These are phyloP conservation scores for Helarctos malayanus DNA, from an alignment of 2,797 vertebrate genomes.

Conservation along the genomic window DNA sequence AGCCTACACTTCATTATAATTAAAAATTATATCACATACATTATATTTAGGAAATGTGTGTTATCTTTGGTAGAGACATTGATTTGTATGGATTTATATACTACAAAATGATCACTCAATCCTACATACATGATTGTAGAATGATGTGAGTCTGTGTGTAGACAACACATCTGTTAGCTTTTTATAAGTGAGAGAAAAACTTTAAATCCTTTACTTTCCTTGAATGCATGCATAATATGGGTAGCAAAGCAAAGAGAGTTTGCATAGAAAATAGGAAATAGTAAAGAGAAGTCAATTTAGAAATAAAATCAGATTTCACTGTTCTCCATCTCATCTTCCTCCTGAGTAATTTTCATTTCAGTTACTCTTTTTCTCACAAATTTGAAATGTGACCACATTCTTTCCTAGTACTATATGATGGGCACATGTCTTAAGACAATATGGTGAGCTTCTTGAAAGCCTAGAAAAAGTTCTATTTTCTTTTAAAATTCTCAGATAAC, in stretches of 20 bases:
- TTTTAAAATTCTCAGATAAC: not conserved
- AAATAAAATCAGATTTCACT: slow-evolving; percentile 15
- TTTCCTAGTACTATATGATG: not conserved
- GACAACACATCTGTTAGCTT: not conserved
- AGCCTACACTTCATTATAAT: not conserved
- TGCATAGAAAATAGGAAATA: not conserved
- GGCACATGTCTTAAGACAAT: not conserved
- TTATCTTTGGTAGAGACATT: not conserved
- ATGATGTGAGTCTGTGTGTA: not conserved
- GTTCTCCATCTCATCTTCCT: slow-evolving; percentile 4
- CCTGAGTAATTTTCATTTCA: slow-evolving; percentile 53
- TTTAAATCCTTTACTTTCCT: not conserved
- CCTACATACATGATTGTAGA: not conserved
- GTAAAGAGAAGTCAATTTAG: not conserved
- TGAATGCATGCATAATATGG: not conserved
- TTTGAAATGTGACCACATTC: not conserved
- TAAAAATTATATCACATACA: not conserved
- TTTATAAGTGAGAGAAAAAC: not conserved
- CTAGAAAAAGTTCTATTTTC: not conserved
- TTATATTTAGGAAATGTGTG: not conserved
- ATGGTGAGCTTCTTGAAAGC: not conserved
- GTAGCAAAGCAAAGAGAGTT: slow-evolving; percentile 15
- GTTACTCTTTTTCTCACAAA: not conserved
- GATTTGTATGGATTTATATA: not conserved
- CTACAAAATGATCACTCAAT: not conserved